Percentiles rank a stretch among this genome's conserved stretches.
Evolutionary conservation across 2,797 vertebrate genomes (phyloP).

Genomic region (Petrocephalus sullivani): DNA sequence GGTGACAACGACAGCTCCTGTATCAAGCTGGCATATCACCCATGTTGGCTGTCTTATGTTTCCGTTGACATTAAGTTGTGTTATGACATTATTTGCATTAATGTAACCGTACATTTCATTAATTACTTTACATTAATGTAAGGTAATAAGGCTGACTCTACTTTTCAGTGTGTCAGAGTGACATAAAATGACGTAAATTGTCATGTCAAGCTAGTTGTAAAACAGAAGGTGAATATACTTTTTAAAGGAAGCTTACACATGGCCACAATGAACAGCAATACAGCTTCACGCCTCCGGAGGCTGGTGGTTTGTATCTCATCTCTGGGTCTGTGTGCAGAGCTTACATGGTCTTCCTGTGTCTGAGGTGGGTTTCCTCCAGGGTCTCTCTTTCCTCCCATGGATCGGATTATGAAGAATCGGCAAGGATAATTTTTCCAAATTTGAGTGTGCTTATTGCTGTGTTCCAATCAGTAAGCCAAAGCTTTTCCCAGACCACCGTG

Average conservation of each 20-base stretch:
- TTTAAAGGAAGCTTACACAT: background rate
- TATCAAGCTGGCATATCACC: background rate
- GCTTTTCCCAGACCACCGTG: background rate
- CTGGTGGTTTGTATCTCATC: background rate
- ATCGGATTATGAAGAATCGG: too few relatives aligned
- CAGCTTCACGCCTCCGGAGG: background rate
- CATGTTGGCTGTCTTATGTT: background rate
- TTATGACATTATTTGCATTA: background rate
- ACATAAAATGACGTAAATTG: background rate
- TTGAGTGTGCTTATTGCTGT: background rate
- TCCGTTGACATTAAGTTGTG: background rate
- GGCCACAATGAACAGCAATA: background rate
- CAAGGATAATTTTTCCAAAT: too few relatives aligned
- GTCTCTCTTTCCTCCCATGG: too few relatives aligned
- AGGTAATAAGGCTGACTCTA: background rate
- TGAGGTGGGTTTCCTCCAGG: too few relatives aligned
- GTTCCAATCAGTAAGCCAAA: background rate
- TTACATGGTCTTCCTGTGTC: background rate
- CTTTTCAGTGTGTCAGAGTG: background rate
- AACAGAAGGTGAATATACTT: background rate
- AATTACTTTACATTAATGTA: background rate
- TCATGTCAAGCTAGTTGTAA: background rate
- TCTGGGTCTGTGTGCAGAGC: background rate
- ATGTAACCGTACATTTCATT: too few relatives aligned
- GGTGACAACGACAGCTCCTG: background rate